phyloP scores from a whole-genome alignment of 1,140 invertebrate genomes.

The Teleopsis dalmanni region DNA sequence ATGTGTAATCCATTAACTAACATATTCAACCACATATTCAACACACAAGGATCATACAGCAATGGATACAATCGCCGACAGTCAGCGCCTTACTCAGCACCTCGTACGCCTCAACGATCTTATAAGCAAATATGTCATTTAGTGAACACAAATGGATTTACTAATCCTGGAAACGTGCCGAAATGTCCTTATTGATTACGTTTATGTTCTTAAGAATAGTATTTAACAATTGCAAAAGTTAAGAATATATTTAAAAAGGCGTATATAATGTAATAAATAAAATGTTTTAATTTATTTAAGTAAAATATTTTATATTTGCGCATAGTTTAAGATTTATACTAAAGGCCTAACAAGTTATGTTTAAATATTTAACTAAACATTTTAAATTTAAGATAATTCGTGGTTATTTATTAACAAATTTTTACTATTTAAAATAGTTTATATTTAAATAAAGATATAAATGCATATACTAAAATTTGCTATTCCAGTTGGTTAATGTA shows the following conservation, averaged over 20 bases:
- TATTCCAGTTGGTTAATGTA: not conserved
- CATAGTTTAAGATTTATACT: not conserved
- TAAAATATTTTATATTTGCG: not conserved
- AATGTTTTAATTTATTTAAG: no score
- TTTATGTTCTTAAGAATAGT: no score
- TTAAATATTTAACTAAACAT: not conserved
- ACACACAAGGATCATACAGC: no score
- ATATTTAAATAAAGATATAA: not conserved
- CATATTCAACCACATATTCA: no score
- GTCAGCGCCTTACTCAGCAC: no score
- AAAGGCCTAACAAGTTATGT: not conserved
- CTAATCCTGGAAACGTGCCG: constrained; percentile 26
- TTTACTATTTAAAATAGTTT: not conserved
- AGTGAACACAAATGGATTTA: constrained; percentile 31
- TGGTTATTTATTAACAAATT: not conserved
- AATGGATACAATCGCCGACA: no score
- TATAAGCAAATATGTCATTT: constrained; percentile 35
- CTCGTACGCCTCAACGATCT: no score
- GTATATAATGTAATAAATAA: no score
- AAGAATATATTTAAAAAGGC: no score
- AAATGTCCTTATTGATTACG: constrained; percentile 30
- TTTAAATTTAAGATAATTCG: no score
- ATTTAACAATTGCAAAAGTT: no score
- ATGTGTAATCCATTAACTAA: no score
- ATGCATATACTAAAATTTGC: not conserved